These are phyloP conservation scores for Clistopyga incitator DNA, from an alignment of 2,888 invertebrate genomes.

Conservation along the genomic window DNA sequence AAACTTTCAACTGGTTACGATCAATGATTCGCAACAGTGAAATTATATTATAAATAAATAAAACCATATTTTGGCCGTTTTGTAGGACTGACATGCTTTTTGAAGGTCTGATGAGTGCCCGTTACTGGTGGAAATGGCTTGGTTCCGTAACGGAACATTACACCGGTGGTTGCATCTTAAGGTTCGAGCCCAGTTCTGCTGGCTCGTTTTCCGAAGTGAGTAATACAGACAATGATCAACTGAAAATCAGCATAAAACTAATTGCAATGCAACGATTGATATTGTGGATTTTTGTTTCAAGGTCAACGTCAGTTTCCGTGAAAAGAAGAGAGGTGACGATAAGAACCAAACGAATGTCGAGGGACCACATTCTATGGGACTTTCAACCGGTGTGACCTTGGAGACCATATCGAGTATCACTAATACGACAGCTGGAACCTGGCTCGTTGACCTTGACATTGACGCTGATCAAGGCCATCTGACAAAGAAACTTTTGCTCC, in stretches of 20 bases:
- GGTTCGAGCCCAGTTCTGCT: constrained; percentile 74
- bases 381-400: constrained; percentile 74
- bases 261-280: constrained; percentile 22
- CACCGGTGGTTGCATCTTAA: constrained; percentile 76
- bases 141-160: constrained; percentile 71
- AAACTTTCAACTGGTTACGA: background rate
- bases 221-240: background rate
- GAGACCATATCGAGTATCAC: constrained; percentile 76
- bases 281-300: constrained; percentile 38
- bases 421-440: constrained; percentile 74
- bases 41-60: background rate
- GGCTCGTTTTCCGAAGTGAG: constrained; percentile 79
- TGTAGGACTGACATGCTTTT: constrained; percentile 62
- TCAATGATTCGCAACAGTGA: background rate
- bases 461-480: constrained; percentile 78
- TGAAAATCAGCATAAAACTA: background rate
- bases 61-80: background rate
- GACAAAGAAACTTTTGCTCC: constrained; percentile 75
- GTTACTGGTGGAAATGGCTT: constrained; percentile 68
- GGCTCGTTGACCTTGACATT: constrained; percentile 78
- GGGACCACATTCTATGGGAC: constrained; percentile 54
- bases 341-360: constrained; percentile 61
- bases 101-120: constrained; percentile 64
- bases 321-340: constrained; percentile 72
- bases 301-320: constrained; percentile 76